Base-by-base conservation (phyloP, 2,888 invertebrate species). In the Candidula unifasciata region DNA sequence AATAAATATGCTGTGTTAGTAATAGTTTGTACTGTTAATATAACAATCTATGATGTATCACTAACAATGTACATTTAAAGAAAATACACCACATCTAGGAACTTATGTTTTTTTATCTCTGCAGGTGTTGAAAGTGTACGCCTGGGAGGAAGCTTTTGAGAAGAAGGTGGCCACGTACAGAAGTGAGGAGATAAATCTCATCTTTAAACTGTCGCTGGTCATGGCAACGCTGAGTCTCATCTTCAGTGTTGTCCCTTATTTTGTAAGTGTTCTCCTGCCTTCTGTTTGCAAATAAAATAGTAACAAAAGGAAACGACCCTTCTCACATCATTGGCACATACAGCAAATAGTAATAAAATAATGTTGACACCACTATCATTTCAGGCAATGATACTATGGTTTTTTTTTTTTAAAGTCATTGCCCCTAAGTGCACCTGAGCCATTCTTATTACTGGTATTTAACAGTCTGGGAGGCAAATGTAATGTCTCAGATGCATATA, bases 91-190 rank as follows among this genome's bases (percentile, higher is more conserved):
- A n/a, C n/a, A n/a, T n/a, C n/a, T n/a, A n/a, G n/a, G n/a, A n/a
- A n/a, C n/a, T n/a, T n/a, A n/a, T n/a, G n/a, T n/a, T 69, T 18
- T 69, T 18, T n/a, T 44, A 1, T 44, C 30, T 21, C 64, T 68
- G 24, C 77, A 83, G 83, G 83, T 83, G 33, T 37, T 83, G 37
- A 83, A 83, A 76, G 74, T 83, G 1, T 83, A 83, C 37, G 83
- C 76, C 27, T 83, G 83, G 83, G 83, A 83, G 30, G 79, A 78
- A 54, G 69, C 83, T 13, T 83, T 83, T 71, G 69, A 78, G 18
- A 79, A 83, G 57, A 78, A 71, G 60, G 79, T 83, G 18, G 69
- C 69, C 8, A 71, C 18, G 1, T 71, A 44, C 57, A 78, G 83
- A 57, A 60, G 33, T 24, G 76, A 83, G 30, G 83, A 83, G 66